phyloP scores from a whole-genome alignment of 2,113 vertebrate species.

The Hippocampus barbouri region DNA sequence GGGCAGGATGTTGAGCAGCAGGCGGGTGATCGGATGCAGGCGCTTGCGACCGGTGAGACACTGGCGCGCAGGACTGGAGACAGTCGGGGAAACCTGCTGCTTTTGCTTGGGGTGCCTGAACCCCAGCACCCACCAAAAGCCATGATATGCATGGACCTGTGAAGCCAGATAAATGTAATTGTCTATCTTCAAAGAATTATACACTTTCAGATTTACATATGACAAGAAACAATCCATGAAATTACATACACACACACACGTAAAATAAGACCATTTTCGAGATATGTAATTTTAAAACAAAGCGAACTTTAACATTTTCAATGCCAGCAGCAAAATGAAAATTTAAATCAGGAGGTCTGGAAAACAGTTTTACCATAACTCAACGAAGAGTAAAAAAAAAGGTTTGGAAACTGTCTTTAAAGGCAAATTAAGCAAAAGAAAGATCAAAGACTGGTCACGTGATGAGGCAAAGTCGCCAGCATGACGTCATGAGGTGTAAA shows the following conservation, averaged over 20 bases:
- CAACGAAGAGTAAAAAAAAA: not conserved
- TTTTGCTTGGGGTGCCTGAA: slow-evolving; percentile 28
- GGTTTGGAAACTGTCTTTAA: no score
- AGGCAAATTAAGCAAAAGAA: no score
- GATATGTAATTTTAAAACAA: no score
- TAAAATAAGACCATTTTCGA: no score
- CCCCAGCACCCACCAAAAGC: slow-evolving; percentile 66
- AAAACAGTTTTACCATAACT: not conserved
- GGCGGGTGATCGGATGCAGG: slow-evolving; percentile 25
- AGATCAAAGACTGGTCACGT: not conserved
- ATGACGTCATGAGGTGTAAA: not conserved
- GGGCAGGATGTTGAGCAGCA: slow-evolving; percentile 70
- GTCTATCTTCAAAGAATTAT: not conserved
- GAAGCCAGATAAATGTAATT: not conserved
- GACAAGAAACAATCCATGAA: not conserved
- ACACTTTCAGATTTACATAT: no score
- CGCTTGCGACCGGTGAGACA: slow-evolving; percentile 62
- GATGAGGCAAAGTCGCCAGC: not conserved
- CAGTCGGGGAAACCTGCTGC: not conserved
- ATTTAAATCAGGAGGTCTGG: no score
- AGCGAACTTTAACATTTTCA: no score
- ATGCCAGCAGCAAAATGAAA: no score
- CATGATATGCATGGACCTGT: slow-evolving; percentile 56
- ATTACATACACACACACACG: no score
- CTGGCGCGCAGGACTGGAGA: slow-evolving; percentile 37